Evolutionary conservation across 2,113 vertebrate genomes (phyloP).

Genomic region (Dolichallabes microphthalmus): DNA sequence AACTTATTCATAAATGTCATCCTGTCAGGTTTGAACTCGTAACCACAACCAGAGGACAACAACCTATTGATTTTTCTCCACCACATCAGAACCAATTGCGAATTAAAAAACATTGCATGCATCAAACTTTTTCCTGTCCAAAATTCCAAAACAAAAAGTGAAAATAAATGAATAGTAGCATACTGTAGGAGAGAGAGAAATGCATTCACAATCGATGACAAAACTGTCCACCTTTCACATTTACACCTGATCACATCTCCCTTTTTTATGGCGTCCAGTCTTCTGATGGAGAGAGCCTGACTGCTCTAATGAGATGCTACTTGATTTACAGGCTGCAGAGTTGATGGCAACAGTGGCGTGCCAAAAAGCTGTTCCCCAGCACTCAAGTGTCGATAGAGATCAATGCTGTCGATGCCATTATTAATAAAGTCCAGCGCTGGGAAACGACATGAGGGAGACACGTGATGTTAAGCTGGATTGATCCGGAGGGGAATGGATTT

Average conservation of each 20-base stretch:
- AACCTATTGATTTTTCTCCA: neutral
- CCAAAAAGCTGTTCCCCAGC: constrained; percentile 46
- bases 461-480: constrained; percentile 81
- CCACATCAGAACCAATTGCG: neutral
- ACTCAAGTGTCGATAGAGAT: constrained; percentile 70
- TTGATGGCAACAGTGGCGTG: constrained; percentile 63
- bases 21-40: neutral
- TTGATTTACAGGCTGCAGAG: constrained; percentile 74
- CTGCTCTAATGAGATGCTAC: constrained; percentile 76
- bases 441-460: constrained; percentile 77
- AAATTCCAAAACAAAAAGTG: neutral
- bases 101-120: neutral
- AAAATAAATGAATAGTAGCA: neutral
- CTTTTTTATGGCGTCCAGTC: constrained; percentile 66
- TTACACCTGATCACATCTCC: constrained; percentile 61
- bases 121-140: neutral
- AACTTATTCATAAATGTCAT: neutral
- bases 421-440: constrained; percentile 75
- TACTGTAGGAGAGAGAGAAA: neutral
- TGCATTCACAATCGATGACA: constrained; percentile 52
- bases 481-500: constrained; percentile 79
- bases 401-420: constrained; percentile 81
- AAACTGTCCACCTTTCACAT: constrained; percentile 63
- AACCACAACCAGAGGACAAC: neutral
- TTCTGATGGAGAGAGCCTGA: constrained; percentile 67